A percentile compares a stretch with the other conserved stretches of the same genome.
These are phyloP conservation scores for Anhinga anhinga DNA, from an alignment of 2,113 vertebrate species.

Conservation along the genomic window DNA sequence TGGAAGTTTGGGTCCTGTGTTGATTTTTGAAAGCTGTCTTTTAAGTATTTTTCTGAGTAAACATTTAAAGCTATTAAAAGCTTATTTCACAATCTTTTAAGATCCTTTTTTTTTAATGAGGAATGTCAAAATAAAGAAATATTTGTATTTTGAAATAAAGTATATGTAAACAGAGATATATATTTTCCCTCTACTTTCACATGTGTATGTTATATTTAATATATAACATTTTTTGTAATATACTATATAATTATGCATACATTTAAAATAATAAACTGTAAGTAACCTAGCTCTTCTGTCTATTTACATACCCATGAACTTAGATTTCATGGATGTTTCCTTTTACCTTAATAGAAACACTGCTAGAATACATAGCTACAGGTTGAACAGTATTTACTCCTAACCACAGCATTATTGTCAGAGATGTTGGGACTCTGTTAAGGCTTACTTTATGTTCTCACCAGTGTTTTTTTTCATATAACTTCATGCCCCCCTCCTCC, in stretches of 20 bases:
- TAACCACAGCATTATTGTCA: not conserved
- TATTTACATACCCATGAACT: not conserved
- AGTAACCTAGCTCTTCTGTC: not conserved
- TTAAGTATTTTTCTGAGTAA: not conserved
- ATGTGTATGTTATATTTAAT: not conserved
- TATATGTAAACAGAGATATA: not conserved
- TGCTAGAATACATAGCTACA: not conserved
- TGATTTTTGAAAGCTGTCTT: not conserved
- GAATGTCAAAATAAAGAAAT: not conserved
- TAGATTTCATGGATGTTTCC: not conserved
- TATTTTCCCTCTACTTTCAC: not conserved
- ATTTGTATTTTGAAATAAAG: not conserved
- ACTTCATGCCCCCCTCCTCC: not conserved
- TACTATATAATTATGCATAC: not conserved
- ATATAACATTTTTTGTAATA: not conserved
- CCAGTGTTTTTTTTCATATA: not conserved
- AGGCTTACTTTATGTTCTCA: not conserved
- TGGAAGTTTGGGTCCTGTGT: not conserved
- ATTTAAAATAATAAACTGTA: not conserved
- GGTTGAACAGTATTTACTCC: not conserved
- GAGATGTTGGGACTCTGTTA: not conserved
- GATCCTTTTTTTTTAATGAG: not conserved
- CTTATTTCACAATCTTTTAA: not conserved
- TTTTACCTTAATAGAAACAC: not conserved
- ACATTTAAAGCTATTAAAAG: not conserved